Conservation (phyloP, 2,797 vertebrate genomes). For the Benthosema pterotum region DNA sequence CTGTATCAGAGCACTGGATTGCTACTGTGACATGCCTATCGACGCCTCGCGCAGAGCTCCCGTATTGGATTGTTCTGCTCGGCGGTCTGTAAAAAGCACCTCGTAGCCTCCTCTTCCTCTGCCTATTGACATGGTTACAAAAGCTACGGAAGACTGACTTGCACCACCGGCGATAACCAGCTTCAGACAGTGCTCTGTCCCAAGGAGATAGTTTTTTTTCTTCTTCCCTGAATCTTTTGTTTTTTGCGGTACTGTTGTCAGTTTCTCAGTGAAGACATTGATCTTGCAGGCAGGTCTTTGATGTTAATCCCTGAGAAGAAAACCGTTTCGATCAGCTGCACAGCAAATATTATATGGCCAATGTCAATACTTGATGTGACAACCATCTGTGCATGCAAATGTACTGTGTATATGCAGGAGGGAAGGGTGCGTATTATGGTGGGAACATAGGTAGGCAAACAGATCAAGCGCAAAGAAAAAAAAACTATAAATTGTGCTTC, state of each 20-base stretch:
- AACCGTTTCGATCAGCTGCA: slow-evolving; percentile 49
- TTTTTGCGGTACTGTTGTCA: background rate
- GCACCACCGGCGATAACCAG: slow-evolving; percentile 35
- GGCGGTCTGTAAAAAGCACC: slow-evolving; percentile 59
- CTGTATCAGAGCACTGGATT: slow-evolving; percentile 46
- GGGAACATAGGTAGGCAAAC: too few relatives aligned
- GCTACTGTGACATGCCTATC: slow-evolving; percentile 40
- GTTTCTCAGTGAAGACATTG: slow-evolving; percentile 55
- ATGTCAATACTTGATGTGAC: slow-evolving; percentile 17
- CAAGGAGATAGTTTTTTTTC: slow-evolving; percentile 38
- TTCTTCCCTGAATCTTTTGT: slow-evolving; percentile 43
- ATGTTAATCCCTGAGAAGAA: slow-evolving; percentile 57
- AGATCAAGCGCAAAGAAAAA: background rate
- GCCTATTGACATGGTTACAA: slow-evolving; percentile 54
- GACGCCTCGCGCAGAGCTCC: slow-evolving; percentile 47
- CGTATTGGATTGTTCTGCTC: slow-evolving; percentile 74
- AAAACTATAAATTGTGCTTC: slow-evolving; percentile 22
- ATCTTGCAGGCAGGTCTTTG: slow-evolving; percentile 58
- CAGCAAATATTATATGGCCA: slow-evolving; percentile 53
- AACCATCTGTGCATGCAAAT: background rate
- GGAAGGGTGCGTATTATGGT: background rate
- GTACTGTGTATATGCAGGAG: background rate
- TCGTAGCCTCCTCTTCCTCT: slow-evolving; percentile 53
- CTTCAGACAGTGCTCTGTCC: slow-evolving; percentile 27
- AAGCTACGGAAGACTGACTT: slow-evolving; percentile 3